Conservation (phyloP, 2,888 invertebrate species). For the Halocaridina rubra region DNA sequence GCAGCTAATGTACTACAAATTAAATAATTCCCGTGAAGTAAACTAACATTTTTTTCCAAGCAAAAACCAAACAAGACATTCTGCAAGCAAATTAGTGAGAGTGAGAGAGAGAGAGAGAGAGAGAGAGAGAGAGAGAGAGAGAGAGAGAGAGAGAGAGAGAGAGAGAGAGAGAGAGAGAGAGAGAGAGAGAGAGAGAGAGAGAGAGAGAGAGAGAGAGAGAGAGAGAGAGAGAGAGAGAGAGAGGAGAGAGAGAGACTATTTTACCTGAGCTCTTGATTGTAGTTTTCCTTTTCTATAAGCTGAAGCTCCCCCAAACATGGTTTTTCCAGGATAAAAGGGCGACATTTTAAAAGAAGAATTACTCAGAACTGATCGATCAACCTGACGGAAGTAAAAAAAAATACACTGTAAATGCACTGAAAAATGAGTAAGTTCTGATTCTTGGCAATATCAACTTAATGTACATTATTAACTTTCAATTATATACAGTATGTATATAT, state of each 20-base stretch:
- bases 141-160: not conserved
- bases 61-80: too few species aligned
- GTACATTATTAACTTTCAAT: too few species aligned
- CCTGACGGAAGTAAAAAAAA: slow-evolving; percentile 14
- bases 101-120: not conserved
- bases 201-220: slow-evolving; percentile 8
- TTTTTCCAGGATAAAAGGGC: slow-evolving; percentile 61
- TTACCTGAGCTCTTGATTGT: not conserved
- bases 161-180: not conserved
- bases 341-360: slow-evolving; percentile 53
- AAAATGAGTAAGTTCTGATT: too few species aligned
- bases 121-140: not conserved
- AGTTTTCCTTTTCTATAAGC: slow-evolving; percentile 50
- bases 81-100: not conserved
- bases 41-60: too few species aligned
- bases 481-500: too few species aligned
- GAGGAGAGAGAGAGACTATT: not conserved
- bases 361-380: slow-evolving; percentile 53
- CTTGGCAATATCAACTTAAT: too few species aligned
- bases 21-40: too few species aligned
- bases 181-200: slow-evolving; percentile 1
- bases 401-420: too few species aligned
- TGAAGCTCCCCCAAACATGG: slow-evolving; percentile 62
- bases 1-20: too few species aligned
- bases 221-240: slow-evolving; percentile 5